A percentile compares a stretch with the other conserved stretches of the same genome.
Evolutionary conservation across 2,113 vertebrate species (phyloP).

Genomic region (Lepus europaeus): DNA sequence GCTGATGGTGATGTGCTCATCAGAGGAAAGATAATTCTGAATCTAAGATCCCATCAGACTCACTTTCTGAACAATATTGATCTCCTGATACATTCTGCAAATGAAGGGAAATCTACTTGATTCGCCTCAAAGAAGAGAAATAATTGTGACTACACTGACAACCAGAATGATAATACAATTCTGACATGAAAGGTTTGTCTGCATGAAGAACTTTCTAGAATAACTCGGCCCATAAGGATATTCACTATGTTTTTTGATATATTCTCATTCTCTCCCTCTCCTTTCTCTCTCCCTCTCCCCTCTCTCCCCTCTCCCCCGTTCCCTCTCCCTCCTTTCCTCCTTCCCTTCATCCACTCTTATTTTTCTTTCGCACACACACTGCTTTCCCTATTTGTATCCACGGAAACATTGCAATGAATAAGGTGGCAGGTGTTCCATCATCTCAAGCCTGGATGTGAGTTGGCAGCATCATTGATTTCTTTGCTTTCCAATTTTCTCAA

Average conservation of each 20-base stretch:
- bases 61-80: constrained; percentile 82
- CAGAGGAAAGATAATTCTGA: constrained; percentile 70
- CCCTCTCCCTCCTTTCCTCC: no score
- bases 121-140: constrained; percentile 64
- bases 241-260: constrained; percentile 53
- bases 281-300: background rate
- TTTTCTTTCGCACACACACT: background rate
- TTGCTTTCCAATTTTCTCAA: constrained; percentile 25
- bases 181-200: constrained; percentile 49
- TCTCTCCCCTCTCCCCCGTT: background rate
- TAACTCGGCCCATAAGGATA: background rate
- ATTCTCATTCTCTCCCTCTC: background rate
- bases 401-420: constrained; percentile 39
- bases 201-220: constrained; percentile 17
- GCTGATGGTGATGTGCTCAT: constrained; percentile 75
- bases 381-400: background rate
- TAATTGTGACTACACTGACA: constrained; percentile 68
- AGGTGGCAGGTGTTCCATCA: background rate
- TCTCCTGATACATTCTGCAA: constrained; percentile 83
- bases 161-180: constrained; percentile 57
- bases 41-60: constrained; percentile 78
- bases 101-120: constrained; percentile 78
- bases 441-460: background rate
- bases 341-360: no score
- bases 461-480: constrained; percentile 47